Percentiles rank a stretch among this genome's conserved stretches.
These are phyloP conservation scores for Aulostomus chinensis DNA, from an alignment of 2,797 vertebrate genomes.

Conservation along the genomic window DNA sequence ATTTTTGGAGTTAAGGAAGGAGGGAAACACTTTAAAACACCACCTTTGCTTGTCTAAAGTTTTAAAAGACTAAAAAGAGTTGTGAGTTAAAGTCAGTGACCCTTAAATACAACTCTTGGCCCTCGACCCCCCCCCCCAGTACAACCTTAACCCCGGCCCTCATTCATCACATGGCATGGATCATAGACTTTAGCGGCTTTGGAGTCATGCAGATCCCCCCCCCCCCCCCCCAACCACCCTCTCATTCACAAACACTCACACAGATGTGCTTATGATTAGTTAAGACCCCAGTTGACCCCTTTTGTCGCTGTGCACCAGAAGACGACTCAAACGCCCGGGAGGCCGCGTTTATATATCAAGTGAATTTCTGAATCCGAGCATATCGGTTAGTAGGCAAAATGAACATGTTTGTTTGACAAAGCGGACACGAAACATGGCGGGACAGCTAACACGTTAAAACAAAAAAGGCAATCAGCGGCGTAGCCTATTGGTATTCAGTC, in stretches of 20 bases:
- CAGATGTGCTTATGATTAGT: constrained; percentile 58
- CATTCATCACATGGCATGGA: constrained; percentile 73
- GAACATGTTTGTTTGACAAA: constrained; percentile 33
- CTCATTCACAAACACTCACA: constrained; percentile 53
- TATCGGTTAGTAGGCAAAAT: constrained; percentile 21
- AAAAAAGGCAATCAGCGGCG: constrained; percentile 62
- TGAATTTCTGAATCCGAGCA: constrained; percentile 16
- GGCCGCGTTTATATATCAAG: too few relatives aligned
- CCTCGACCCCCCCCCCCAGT: too few relatives aligned
- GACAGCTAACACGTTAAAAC: constrained; percentile 57
- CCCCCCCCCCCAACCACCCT: too few relatives aligned
- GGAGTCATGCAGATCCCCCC: constrained; percentile 60
- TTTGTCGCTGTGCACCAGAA: too few relatives aligned
- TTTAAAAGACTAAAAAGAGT: constrained; percentile 6
- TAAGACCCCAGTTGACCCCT: constrained; percentile 66
- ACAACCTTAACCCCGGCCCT: constrained; percentile 61
- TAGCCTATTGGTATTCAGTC: constrained; percentile 65
- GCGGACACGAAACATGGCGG: constrained; percentile 27
- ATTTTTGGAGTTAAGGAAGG: neutral
- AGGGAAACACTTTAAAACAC: constrained; percentile 2
- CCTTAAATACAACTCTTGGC: constrained; percentile 44
- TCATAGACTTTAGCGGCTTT: constrained; percentile 62
- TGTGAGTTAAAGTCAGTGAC: constrained; percentile 49
- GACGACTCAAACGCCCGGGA: too few relatives aligned
- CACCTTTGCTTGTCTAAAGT: neutral